phyloP scores from a whole-genome alignment of 2,888 invertebrate genomes.

The Lobophora halterata region DNA sequence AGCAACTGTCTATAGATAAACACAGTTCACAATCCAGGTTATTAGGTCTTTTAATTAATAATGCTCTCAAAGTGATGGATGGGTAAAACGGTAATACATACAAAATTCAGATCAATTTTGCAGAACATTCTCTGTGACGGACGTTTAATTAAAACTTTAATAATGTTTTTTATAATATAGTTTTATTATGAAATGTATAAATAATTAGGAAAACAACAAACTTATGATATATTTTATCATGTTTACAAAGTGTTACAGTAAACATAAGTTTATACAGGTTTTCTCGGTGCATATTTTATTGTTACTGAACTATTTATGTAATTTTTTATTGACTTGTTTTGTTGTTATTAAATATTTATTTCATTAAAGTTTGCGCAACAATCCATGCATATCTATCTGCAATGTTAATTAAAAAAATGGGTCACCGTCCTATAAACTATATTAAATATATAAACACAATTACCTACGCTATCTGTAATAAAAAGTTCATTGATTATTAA shows the following conservation, averaged over 20 bases:
- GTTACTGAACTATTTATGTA: too few species aligned
- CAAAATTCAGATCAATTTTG: conserved; percentile 42
- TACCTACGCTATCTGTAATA: neutral
- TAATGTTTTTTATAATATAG: neutral
- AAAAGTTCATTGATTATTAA: too few species aligned
- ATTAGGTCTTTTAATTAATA: conserved; percentile 9
- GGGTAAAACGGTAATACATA: conserved; percentile 25
- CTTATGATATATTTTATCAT: too few species aligned
- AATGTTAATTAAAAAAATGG: conserved; percentile 11
- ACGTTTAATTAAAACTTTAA: conserved; percentile 9
- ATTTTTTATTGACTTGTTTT: too few species aligned
- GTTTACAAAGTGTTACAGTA: too few species aligned
- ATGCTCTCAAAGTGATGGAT: conserved; percentile 32
- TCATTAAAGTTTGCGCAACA: conserved; percentile 7
- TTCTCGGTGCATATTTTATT: too few species aligned
- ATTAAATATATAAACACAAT: neutral
- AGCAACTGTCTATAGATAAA: neutral
- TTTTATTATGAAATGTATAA: too few species aligned
- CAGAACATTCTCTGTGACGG: conserved; percentile 24
- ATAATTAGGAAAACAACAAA: too few species aligned
- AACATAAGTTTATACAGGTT: too few species aligned
- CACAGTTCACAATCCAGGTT: neutral
- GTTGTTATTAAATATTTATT: neutral
- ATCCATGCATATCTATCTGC: conserved; percentile 10
- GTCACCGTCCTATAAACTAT: conserved; percentile 1